Base-by-base conservation (phyloP, 2,888 invertebrate species). In the Eurois occulta region DNA sequence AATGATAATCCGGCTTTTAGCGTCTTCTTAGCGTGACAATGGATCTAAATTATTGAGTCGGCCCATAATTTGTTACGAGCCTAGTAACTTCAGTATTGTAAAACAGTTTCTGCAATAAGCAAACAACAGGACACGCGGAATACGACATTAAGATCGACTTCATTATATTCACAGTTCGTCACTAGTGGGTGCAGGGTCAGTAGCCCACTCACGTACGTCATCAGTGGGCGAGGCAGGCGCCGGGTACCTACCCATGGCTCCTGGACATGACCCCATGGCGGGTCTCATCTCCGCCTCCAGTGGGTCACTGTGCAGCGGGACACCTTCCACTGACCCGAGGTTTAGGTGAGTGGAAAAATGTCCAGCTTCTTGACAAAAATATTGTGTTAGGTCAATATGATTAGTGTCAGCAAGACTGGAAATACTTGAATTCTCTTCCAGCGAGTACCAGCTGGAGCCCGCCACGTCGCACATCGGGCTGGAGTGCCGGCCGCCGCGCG, bases 361-460 rank as follows among this genome's bases (percentile, higher is more conserved):
- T 35, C 0, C 1, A 46, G 10, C 18, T 64, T 43, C 3, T 48
- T 60, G 35, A 32, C 18, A n/a, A 4, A 28, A 71, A 46, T 32
- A 4, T 52, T 28, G 18, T 32, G 18, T 32, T 60, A 52, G 11
- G 10, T 52, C 11, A 28, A 55, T 28, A 28, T 28, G 28, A 60
- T 3, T 32, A 60, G 60, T 60, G 28, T 13, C 5, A 28, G 58
- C 18, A 18, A 28, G 18, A 18, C 28, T 16, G 16, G 7, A 58
- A 28, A 58, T 58, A 58, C 16, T 58, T 32, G 18, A 68, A 32
- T n/a, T 18, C 35, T 2, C 8, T n/a, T n/a, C 0, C 90, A 97
- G 97, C 69, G 98, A 98, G 92, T 98, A 98, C 95, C 98, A 98
- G 86, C 96, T 99, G 70, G 98, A 98, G 90, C 98, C 98, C 91